Evolutionary conservation across 2,888 invertebrate species (phyloP), one percentile per base, ranked within the genome.

Genomic region (Gastrophysa polygoni): DNA sequence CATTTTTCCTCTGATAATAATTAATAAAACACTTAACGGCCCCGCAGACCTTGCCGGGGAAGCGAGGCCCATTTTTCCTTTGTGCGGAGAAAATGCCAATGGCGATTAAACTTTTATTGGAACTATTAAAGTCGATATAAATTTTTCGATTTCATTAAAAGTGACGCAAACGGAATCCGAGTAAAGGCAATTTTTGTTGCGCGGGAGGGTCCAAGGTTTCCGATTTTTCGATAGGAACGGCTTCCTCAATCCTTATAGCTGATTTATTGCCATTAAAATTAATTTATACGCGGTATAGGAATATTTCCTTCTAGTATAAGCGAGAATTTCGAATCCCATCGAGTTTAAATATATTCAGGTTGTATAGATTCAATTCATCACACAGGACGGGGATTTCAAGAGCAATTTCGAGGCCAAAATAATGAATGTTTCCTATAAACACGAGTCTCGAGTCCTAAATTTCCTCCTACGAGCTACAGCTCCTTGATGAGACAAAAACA

Each of bases 1-100:
- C 34, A n/a, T 11, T 11, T 54, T 54, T 28, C 16, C 52, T n/a
- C 3, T 24, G 7, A 38, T 38, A n/a, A 20, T 21, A 43, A 43
- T 38, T 43, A 24, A 54, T 43, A 54, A 54, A 54, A 43, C 24
- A 3, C 43, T 34, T 44, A 54, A 54, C 43, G 43, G 54, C 43
- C 1, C 10, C 24, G 17, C 16, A 43, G 54, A 54, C 54, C 54
- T 54, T 54, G 54, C 21, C 16, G 43, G 24, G 24, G 20, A 34
- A 44, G 24, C 28, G 38, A 18, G 8, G 18, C 18, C 38, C 32
- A 54, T 54, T 38, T 43, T 54, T 54, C 24, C 54, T 54, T 54
- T 43, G 54, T 54, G 54, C 54, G 28, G 20, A 17, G 24, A 24
- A 54, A 54, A 54, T 14, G 6, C n/a, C 21, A 21, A 21, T 38